Percentiles rank a stretch among this genome's conserved stretches.
Conservation (phyloP, 2,797 vertebrate genomes). For the Nasua narica region DNA sequence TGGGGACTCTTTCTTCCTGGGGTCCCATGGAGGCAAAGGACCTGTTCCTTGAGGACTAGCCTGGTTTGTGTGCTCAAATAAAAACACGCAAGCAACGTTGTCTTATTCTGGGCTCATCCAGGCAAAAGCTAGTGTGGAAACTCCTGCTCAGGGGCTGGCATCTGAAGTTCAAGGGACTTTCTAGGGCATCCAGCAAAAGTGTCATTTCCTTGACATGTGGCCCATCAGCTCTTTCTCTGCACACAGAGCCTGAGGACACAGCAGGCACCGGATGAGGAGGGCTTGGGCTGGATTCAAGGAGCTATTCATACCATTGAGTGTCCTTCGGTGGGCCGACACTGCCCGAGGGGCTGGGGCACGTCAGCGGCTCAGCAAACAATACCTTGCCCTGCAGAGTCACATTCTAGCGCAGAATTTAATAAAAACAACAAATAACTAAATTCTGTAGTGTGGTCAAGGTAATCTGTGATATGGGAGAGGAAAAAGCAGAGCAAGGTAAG, state of each 20-base stretch:
- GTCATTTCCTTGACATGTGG: not conserved
- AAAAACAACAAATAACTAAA: not conserved
- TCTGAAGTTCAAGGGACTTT: not conserved
- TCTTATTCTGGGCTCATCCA: not conserved
- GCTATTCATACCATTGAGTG: not conserved
- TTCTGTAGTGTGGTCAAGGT: not conserved
- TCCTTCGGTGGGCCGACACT: rapidly evolving
- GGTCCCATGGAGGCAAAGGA: not conserved
- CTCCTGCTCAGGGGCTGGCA: not conserved
- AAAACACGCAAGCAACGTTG: not conserved
- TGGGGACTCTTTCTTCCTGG: not conserved
- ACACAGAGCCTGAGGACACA: not conserved
- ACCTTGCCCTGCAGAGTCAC: rapidly evolving
- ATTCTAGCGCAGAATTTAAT: not conserved
- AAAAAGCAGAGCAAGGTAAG: not conserved
- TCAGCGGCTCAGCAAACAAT: no score
- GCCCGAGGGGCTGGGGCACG: not conserved
- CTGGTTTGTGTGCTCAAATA: not conserved
- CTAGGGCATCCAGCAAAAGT: not conserved
- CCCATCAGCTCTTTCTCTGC: not conserved
- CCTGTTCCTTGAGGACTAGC: not conserved
- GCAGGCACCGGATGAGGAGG: rapidly evolving
- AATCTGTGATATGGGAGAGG: not conserved
- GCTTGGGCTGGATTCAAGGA: not conserved
- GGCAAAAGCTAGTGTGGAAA: not conserved